These are phyloP conservation scores for Ptilodon capucinus DNA, from an alignment of 2,888 invertebrate species.

Conservation along the genomic window DNA sequence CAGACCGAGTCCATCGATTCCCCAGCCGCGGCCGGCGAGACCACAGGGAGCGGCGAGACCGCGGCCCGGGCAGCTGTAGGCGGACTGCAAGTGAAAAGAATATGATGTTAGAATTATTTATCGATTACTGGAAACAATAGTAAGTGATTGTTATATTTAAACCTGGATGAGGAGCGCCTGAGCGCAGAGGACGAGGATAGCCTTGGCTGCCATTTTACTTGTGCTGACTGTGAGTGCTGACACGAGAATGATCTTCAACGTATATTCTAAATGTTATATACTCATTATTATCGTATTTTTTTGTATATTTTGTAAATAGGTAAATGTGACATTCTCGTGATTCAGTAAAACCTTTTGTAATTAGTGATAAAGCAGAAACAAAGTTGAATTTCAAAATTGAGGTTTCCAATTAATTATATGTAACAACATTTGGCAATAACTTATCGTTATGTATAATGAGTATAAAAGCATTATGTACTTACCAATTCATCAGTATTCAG, in stretches of 20 bases:
- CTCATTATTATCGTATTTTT: not conserved
- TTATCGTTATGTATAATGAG: not conserved
- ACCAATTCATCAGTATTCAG: not conserved
- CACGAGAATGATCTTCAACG: not conserved
- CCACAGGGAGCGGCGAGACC: too few species aligned
- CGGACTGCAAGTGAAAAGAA: constrained; percentile 1
- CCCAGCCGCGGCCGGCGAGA: not conserved
- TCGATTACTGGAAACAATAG: constrained; percentile 3
- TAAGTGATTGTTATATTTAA: too few species aligned
- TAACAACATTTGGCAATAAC: too few species aligned
- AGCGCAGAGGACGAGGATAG: constrained; percentile 13
- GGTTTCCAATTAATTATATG: too few species aligned
- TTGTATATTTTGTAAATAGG: not conserved
- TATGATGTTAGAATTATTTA: too few species aligned
- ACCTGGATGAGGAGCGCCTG: constrained; percentile 9
- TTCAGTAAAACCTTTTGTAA: too few species aligned
- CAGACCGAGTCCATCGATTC: not conserved
- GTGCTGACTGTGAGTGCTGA: not conserved
- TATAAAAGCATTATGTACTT: constrained; percentile 6
- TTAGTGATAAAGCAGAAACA: too few species aligned
- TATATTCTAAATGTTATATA: not conserved
- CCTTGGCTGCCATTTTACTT: constrained; percentile 10
- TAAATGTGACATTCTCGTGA: too few species aligned
- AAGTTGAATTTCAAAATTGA: too few species aligned
- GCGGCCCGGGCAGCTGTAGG: constrained; percentile 5